Evolutionary conservation across 2,888 invertebrate genomes (phyloP).

Genomic region (Tiliacea aurago): DNA sequence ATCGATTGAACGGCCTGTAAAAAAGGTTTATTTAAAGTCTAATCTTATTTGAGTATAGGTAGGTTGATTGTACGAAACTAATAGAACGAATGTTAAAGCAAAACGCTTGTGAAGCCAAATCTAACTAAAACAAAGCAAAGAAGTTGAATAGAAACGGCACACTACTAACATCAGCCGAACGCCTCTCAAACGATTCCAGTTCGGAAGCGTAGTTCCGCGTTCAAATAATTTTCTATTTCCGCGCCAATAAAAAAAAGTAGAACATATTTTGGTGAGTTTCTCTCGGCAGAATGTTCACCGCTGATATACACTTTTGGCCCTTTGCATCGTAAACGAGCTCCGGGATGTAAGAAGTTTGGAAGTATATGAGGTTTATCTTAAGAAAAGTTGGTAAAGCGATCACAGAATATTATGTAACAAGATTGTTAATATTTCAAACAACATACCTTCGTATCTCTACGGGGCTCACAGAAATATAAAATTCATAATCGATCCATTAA

Average conservation of each 20-base stretch:
- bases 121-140: slow-evolving; percentile 40
- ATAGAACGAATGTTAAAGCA: slow-evolving; percentile 9
- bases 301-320: slow-evolving; percentile 46
- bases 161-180: slow-evolving; percentile 60
- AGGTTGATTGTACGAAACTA: too few relatives aligned
- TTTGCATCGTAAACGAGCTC: slow-evolving; percentile 52
- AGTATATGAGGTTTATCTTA: slow-evolving; percentile 39
- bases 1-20: too few relatives aligned
- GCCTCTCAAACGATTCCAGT: slow-evolving; percentile 65
- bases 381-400: slow-evolving; percentile 35
- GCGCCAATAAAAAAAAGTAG: slow-evolving; percentile 59
- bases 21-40: too few relatives aligned
- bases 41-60: too few relatives aligned
- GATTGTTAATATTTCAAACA: slow-evolving; percentile 44
- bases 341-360: slow-evolving; percentile 41
- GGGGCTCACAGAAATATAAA: not conserved
- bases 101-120: slow-evolving; percentile 2
- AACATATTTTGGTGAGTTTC: slow-evolving; percentile 54
- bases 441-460: not conserved
- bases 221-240: slow-evolving; percentile 69
- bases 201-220: slow-evolving; percentile 60
- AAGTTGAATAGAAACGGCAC: slow-evolving; percentile 35
- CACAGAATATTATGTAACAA: slow-evolving; percentile 32
- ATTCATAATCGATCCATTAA: slow-evolving; percentile 6
- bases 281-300: slow-evolving; percentile 34